These are phyloP conservation scores for Eristalis arbustorum DNA, from an alignment of 2,888 invertebrate genomes.

Conservation along the genomic window DNA sequence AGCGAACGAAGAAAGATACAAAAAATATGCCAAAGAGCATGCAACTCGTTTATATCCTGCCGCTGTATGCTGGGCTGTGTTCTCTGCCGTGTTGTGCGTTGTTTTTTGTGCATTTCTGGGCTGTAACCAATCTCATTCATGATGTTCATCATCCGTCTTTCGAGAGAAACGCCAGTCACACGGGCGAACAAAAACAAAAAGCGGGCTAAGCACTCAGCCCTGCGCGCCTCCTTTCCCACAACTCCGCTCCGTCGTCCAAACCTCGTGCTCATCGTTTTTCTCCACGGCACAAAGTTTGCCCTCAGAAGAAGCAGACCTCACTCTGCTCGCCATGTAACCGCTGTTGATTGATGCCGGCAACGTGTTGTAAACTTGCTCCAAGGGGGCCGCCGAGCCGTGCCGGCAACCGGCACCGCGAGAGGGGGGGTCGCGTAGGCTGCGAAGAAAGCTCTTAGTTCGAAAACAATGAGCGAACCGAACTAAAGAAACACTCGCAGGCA, in stretches of 20 bases:
- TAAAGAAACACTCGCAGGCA: slow-evolving; percentile 47
- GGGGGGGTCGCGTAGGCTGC: not conserved
- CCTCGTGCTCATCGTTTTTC: not conserved
- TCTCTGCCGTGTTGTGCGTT: not conserved
- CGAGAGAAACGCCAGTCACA: slow-evolving; percentile 56
- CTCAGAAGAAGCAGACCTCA: slow-evolving; percentile 25
- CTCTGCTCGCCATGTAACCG: slow-evolving; percentile 53
- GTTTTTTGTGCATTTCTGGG: slow-evolving; percentile 34
- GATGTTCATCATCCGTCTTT: slow-evolving; percentile 64
- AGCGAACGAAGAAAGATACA: slow-evolving; percentile 13
- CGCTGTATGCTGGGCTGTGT: slow-evolving; percentile 12
- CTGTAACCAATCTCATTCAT: slow-evolving; percentile 68
- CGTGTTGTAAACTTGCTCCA: slow-evolving; percentile 29
- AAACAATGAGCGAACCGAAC: slow-evolving; percentile 29
- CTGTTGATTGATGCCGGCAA: slow-evolving; percentile 62
- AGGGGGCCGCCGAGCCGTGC: not conserved
- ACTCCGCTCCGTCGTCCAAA: not conserved
- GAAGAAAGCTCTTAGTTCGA: slow-evolving; percentile 37
- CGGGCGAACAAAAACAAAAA: slow-evolving; percentile 40
- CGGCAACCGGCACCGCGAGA: not conserved
- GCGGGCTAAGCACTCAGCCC: slow-evolving; percentile 41
- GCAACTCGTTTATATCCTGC: slow-evolving; percentile 58
- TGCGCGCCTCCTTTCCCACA: slow-evolving; percentile 8
- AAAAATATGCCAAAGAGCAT: slow-evolving; percentile 61
- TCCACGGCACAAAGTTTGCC: not conserved